These are phyloP conservation scores for Microcebus lehilahytsara DNA, from an alignment of 2,113 vertebrate genomes.

Conservation along the genomic window DNA sequence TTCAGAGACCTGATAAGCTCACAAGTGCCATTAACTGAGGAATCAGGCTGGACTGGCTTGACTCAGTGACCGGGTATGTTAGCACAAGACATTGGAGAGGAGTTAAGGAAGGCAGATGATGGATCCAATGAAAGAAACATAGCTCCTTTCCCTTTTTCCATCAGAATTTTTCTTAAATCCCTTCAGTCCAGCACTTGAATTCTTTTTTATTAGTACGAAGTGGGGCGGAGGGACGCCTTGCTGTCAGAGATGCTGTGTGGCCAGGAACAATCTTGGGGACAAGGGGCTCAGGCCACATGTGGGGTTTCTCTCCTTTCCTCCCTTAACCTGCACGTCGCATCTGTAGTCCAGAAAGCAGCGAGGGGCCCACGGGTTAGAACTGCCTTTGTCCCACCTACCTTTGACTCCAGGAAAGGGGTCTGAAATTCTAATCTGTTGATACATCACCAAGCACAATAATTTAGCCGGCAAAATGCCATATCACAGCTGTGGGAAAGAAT, in stretches of 20 bases:
- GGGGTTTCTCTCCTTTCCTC: neutral
- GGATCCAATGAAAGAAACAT: neutral
- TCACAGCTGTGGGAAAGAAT: neutral
- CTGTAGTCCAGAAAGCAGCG: neutral
- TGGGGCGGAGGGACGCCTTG: no score
- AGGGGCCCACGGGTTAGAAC: neutral
- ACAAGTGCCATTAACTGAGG: neutral
- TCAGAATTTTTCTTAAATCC: neutral
- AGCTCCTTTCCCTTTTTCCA: neutral
- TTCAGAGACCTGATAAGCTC: neutral
- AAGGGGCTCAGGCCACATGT: accelerated
- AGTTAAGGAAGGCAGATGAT: neutral
- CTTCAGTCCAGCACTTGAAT: neutral
- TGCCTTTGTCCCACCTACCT: neutral
- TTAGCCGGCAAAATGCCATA: neutral
- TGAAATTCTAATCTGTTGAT: neutral
- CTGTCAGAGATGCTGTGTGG: neutral
- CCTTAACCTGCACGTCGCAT: neutral
- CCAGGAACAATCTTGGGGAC: neutral
- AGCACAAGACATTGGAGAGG: no score
- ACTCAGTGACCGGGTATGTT: neutral
- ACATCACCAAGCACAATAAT: neutral
- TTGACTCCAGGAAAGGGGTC: neutral
- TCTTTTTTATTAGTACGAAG: neutral
- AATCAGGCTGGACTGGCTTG: neutral